These are phyloP conservation scores for Selene dorsalis DNA, from an alignment of 2,797 vertebrate genomes.

Conservation along the genomic window DNA sequence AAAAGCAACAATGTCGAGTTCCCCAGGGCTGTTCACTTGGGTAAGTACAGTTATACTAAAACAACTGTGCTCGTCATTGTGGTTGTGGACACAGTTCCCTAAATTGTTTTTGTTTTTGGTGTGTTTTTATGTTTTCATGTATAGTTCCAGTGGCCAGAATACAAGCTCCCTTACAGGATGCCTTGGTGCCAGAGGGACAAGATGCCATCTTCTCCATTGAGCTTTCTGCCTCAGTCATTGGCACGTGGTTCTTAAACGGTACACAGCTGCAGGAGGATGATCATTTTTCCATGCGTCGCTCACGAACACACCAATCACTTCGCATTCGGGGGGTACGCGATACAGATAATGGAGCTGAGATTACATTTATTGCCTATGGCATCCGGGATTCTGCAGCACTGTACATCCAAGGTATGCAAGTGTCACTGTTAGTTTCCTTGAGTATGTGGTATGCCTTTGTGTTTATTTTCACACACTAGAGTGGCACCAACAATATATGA, in stretches of 20 bases:
- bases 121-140: background rate
- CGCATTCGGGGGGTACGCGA: conserved; percentile 85
- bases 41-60: conserved; percentile 77
- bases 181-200: conserved; percentile 86
- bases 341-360: conserved; percentile 87
- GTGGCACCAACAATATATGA: no score
- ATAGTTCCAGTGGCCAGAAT: conserved; percentile 92
- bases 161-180: conserved; percentile 90
- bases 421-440: background rate
- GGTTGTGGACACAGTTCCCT: background rate
- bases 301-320: conserved; percentile 88
- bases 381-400: conserved; percentile 90
- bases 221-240: conserved; percentile 89
- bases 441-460: background rate
- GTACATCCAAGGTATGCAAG: conserved; percentile 89
- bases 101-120: background rate
- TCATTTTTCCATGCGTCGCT: conserved; percentile 81
- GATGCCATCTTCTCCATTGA: conserved; percentile 91
- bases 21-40: conserved; percentile 90
- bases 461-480: background rate
- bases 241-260: conserved; percentile 91
- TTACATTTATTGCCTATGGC: conserved; percentile 90
- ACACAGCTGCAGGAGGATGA: conserved; percentile 85
- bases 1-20: conserved; percentile 93
- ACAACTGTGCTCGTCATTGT: background rate